Percentiles rank a stretch among this genome's conserved stretches.
phyloP scores from a whole-genome alignment of 2,888 invertebrate species.

The Cataglyphis cursor region DNA sequence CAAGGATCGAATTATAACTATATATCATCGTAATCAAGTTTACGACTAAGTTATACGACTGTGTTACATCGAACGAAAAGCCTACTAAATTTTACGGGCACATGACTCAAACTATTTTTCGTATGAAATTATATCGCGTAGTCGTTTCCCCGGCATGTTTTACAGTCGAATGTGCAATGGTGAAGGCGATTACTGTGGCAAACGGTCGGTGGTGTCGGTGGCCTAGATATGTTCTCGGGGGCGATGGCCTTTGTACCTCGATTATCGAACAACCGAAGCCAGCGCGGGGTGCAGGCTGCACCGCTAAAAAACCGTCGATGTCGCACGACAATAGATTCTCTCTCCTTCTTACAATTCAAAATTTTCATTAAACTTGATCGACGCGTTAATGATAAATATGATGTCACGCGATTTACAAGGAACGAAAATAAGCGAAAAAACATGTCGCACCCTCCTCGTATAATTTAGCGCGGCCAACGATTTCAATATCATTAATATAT shows the following conservation, averaged over 20 bases:
- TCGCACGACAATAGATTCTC: constrained; percentile 1
- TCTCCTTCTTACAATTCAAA: constrained; percentile 4
- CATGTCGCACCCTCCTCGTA: background rate
- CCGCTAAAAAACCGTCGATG: constrained; percentile 65
- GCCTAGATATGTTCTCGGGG: constrained; percentile 83
- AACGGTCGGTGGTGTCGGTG: constrained; percentile 72
- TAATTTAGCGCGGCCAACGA: background rate
- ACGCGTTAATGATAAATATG: constrained; percentile 64
- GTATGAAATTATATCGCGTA: background rate
- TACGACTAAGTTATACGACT: too few species aligned
- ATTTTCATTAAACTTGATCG: constrained; percentile 29
- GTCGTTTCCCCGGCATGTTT: background rate
- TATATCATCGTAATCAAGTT: background rate
- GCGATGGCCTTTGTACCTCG: constrained; percentile 83
- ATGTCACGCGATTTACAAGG: constrained; percentile 60
- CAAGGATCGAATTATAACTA: background rate
- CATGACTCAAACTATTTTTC: background rate
- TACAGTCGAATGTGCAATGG: constrained; percentile 15
- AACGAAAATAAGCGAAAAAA: background rate
- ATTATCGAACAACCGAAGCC: constrained; percentile 83
- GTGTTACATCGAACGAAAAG: background rate
- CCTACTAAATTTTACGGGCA: background rate
- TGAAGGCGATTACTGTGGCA: constrained; percentile 39
- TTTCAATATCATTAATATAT: background rate
- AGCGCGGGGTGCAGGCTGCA: constrained; percentile 75